Conservation (phyloP, 1,140 invertebrate genomes). For the Trigoniulus corallinus region DNA sequence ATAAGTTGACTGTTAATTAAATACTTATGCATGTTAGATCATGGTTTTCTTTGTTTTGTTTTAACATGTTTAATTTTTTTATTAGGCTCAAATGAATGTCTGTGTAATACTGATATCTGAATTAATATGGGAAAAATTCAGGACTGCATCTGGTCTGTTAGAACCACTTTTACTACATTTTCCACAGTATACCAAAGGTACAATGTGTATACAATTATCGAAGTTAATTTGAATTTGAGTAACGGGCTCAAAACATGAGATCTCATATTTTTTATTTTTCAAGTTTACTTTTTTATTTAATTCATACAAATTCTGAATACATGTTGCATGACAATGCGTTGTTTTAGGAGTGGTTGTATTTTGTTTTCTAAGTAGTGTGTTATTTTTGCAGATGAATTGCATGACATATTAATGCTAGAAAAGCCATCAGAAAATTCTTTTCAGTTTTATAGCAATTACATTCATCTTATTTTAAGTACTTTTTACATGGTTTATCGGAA, state of each 20-base stretch:
- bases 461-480: slow-evolving; percentile 59
- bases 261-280: no score
- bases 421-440: slow-evolving; percentile 24
- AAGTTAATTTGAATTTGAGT: slow-evolving; percentile 8
- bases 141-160: slow-evolving; percentile 43
- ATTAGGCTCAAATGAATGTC: slow-evolving; percentile 34
- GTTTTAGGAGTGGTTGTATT: not conserved
- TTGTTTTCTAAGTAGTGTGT: not conserved
- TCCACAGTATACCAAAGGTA: slow-evolving; percentile 56
- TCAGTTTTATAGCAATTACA: slow-evolving; percentile 56
- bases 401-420: slow-evolving; percentile 42
- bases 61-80: not conserved
- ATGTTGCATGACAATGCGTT: not conserved
- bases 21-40: not conserved
- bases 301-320: no score
- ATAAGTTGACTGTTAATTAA: not conserved
- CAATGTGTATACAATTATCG: slow-evolving; percentile 6
- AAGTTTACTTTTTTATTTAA: no score
- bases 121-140: slow-evolving; percentile 61
- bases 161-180: slow-evolving; percentile 60
- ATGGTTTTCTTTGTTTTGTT: no score
- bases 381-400: slow-evolving; percentile 43
- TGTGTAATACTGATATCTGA: slow-evolving; percentile 59
- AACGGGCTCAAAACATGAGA: slow-evolving; percentile 1
- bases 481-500: slow-evolving; percentile 65